phyloP scores from a whole-genome alignment of 2,888 invertebrate species.

The Thereva unica region DNA sequence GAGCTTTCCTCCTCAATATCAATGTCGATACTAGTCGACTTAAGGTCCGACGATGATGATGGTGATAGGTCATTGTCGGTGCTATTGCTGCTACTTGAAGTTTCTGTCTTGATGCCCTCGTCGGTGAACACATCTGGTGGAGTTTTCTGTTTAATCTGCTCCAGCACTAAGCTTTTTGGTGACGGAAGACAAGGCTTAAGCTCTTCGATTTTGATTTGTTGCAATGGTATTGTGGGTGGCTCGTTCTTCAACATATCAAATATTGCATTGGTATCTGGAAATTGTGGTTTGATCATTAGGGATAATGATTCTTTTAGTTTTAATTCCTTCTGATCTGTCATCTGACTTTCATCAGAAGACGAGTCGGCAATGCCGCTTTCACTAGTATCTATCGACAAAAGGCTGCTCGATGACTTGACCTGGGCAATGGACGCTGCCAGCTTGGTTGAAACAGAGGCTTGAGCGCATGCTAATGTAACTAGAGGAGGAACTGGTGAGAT shows the following conservation, averaged over 20 bases:
- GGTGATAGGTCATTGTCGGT: slow-evolving; percentile 41
- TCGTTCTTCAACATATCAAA: slow-evolving; percentile 24
- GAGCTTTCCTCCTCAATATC: slow-evolving; percentile 20
- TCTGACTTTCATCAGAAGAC: not conserved
- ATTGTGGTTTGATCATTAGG: not conserved
- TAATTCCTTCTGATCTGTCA: not conserved
- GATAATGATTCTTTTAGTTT: slow-evolving; percentile 16
- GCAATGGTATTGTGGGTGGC: slow-evolving; percentile 9
- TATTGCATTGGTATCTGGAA: slow-evolving; percentile 8
- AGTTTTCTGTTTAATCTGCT: slow-evolving; percentile 43
- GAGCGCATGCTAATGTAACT: slow-evolving; percentile 35
- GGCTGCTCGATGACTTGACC: not conserved
- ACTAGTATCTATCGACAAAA: no score
- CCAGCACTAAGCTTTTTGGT: slow-evolving; percentile 43
- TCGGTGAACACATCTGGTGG: slow-evolving; percentile 36
- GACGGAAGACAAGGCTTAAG: slow-evolving; percentile 37
- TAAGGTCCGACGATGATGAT: slow-evolving; percentile 13
- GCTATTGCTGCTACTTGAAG: slow-evolving; percentile 41
- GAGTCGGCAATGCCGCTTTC: not conserved
- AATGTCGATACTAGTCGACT: slow-evolving; percentile 26
- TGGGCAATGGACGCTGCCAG: not conserved
- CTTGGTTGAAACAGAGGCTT: slow-evolving; percentile 47
- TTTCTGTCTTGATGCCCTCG: slow-evolving; percentile 26
- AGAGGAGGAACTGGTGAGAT: slow-evolving; percentile 39
- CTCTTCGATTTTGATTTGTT: slow-evolving; percentile 25